These are phyloP conservation scores for Reinhardtius hippoglossoides DNA, from an alignment of 2,113 vertebrate species.

Conservation along the genomic window DNA sequence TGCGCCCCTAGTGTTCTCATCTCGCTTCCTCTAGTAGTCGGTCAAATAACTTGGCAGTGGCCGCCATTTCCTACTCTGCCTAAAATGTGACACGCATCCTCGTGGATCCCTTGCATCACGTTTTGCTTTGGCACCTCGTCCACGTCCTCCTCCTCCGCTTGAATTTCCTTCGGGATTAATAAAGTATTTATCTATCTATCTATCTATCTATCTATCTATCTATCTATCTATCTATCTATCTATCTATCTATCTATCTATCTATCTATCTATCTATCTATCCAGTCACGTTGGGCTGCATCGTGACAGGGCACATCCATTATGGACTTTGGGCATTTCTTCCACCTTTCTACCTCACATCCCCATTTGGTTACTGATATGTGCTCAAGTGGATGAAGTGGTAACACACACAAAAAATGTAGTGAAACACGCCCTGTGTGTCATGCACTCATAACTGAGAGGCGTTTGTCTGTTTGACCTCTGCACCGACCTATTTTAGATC, in stretches of 20 bases:
- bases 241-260: no score
- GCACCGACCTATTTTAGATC: background rate
- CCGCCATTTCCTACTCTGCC: slow-evolving; percentile 60
- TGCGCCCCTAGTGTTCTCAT: background rate
- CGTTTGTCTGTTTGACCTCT: background rate
- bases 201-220: no score
- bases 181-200: no score
- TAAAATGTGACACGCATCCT: slow-evolving; percentile 80
- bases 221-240: no score
- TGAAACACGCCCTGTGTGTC: background rate
- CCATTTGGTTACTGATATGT: background rate
- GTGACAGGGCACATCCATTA: slow-evolving; percentile 53
- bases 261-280: no score
- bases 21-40: slow-evolving; percentile 61
- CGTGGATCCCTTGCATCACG: slow-evolving; percentile 69
- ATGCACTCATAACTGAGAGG: background rate
- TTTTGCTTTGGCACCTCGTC: slow-evolving; percentile 57
- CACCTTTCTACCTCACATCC: background rate
- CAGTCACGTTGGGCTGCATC: slow-evolving; percentile 81
- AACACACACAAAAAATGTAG: no score
- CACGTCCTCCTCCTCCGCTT: no score
- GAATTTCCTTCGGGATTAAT: no score
- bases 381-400: background rate
- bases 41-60: slow-evolving; percentile 74
- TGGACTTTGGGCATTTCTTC: background rate